Evolutionary conservation across 2,797 vertebrate genomes (phyloP), one percentile per base, ranked within the genome.

Genomic region (Anolis apletophallus): DNA sequence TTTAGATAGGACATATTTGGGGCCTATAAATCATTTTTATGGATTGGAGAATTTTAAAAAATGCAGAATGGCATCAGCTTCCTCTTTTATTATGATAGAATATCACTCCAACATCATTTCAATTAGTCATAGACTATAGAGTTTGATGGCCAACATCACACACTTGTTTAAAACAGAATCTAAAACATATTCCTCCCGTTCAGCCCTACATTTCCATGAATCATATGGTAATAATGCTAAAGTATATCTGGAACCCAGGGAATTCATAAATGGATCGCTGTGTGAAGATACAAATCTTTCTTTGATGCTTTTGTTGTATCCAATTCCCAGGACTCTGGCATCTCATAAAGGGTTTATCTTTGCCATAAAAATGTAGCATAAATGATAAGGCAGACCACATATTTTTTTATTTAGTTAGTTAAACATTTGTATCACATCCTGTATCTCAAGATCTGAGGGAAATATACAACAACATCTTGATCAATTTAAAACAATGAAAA

Each of bases 71-170:
- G 87, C 52, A 61, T 81, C 84, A 8, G 29, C 83, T 69, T 85
- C 90, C 61, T 61, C 8, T 76, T 81, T 1, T 1, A 81, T 84
- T 87, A 46, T 85, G 76, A 29, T 75, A 87, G 86, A 81, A 79
- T 79, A 19, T 72, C n/a, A n/a, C 34, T 80, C 73, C 34, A 40
- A 1, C 76, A 17, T 67, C 61, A 86, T 59, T 91, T 91, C 57
- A 7, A 74, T 93, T 34, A 67, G 78, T 54, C 52, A 6, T 82
- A 55, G n/a, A n/a, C 72, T 7, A 0, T 71, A 80, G 17, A 57
- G 89, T 80, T 69, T 86, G 34, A n/a, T 76, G 0, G 1, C 16
- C 57, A 61, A 46, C 32, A 54, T 13, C 40, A 17, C 23, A 14
- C 21, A 72, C 23, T 61, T 86, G 11, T 59, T 84, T 88, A 57